Percentiles rank a stretch among this genome's conserved stretches.
Conservation (phyloP, 2,888 invertebrate species). For the Masnerella sp. region DNA sequence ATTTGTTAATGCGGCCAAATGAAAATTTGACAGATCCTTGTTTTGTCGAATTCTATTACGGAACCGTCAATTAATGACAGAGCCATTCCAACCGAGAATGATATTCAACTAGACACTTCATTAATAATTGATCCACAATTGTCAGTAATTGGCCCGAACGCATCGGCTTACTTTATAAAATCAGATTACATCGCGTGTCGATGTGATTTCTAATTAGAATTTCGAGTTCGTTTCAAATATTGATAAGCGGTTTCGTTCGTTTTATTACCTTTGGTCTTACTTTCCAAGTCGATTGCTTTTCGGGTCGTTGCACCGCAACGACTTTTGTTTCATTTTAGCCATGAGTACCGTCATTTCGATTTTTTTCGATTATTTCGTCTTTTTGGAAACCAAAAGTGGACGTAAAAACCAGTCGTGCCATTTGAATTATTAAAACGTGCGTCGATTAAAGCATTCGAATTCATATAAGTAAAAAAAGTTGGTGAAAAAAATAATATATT, state of each 20-base stretch:
- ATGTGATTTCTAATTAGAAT: slow-evolving; percentile 37
- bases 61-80: slow-evolving; percentile 41
- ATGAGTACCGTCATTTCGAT: too few species aligned
- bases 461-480: too few species aligned
- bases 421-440: too few species aligned
- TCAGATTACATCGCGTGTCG: slow-evolving; percentile 42
- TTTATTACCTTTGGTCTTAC: too few species aligned
- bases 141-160: slow-evolving; percentile 45
- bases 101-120: slow-evolving; percentile 44
- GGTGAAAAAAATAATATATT: too few species aligned
- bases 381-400: too few species aligned
- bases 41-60: slow-evolving; percentile 36
- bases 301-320: too few species aligned
- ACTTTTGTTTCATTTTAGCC: too few species aligned
- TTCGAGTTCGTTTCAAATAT: slow-evolving; percentile 11
- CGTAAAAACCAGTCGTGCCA: too few species aligned
- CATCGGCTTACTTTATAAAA: slow-evolving; percentile 46
- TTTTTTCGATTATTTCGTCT: too few species aligned
- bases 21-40: slow-evolving; percentile 24
- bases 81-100: slow-evolving; percentile 24
- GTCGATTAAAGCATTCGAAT: too few species aligned
- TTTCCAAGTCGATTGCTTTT: too few species aligned
- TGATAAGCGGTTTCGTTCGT: background rate
- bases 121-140: slow-evolving; percentile 53
- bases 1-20: slow-evolving; percentile 7